Evolutionary conservation across 1,140 invertebrate genomes (phyloP).

Genomic region (honey bee (Apis mellifera)): DNA sequence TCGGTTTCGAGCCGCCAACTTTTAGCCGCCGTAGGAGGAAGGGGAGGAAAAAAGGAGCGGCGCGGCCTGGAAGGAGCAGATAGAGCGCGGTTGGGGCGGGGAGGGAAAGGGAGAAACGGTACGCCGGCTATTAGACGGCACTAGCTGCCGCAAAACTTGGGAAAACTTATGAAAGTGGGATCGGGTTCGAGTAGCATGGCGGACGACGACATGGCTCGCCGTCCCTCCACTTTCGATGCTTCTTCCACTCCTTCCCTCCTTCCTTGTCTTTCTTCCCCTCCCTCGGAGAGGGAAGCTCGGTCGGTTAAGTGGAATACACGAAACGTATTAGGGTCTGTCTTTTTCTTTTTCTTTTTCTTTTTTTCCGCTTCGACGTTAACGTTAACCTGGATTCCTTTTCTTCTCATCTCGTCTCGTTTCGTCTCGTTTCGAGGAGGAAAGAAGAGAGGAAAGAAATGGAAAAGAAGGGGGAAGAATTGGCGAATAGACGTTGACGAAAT

Average conservation of each 20-base stretch:
- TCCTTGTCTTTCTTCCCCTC: neutral
- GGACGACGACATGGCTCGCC: constrained; percentile 29
- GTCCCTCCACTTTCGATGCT: neutral
- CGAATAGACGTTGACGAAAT: constrained; percentile 64
- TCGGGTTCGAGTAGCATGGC: constrained; percentile 66
- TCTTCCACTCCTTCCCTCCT: neutral
- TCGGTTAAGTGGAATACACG: constrained; percentile 70
- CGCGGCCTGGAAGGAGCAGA: neutral
- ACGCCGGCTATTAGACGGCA: constrained; percentile 72
- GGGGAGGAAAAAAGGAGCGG: neutral
- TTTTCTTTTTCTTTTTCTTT: constrained; percentile 51
- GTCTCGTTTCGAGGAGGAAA: too few species aligned
- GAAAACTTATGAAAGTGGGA: constrained; percentile 77
- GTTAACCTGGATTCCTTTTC: constrained; percentile 60
- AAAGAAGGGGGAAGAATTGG: neutral
- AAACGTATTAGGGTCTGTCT: constrained; percentile 76
- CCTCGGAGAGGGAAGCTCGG: neutral
- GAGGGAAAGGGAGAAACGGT: constrained; percentile 27
- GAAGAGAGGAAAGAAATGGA: too few species aligned
- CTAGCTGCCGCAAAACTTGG: constrained; percentile 73
- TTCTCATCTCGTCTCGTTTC: too few species aligned
- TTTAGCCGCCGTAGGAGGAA: constrained; percentile 32
- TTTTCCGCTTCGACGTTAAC: constrained; percentile 30
- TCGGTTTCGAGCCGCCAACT: constrained; percentile 29
- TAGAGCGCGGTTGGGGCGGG: neutral